Evolutionary conservation across 2,888 invertebrate genomes (phyloP).

Genomic region (Brachyptera risi): DNA sequence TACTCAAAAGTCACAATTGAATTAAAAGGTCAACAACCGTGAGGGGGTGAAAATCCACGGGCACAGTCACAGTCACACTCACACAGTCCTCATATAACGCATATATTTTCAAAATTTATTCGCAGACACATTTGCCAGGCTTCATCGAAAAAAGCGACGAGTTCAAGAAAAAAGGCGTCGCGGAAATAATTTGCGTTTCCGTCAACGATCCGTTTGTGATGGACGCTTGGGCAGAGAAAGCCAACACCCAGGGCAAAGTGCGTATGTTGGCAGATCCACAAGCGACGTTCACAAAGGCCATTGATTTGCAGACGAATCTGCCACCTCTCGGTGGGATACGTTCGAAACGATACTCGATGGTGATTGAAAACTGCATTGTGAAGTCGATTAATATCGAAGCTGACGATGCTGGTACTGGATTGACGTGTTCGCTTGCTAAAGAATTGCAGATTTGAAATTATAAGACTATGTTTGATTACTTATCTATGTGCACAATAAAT

Average conservation of each 20-base stretch:
- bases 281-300: slow-evolving; percentile 47
- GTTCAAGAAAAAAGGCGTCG: slow-evolving; percentile 46
- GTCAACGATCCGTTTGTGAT: slow-evolving; percentile 54
- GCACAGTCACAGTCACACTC: no score
- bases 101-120: no score
- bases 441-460: slow-evolving; percentile 42
- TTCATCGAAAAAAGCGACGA: slow-evolving; percentile 45
- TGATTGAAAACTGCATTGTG: slow-evolving; percentile 49
- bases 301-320: slow-evolving; percentile 46
- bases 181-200: slow-evolving; percentile 48
- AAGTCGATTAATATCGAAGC: slow-evolving; percentile 47
- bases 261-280: slow-evolving; percentile 49
- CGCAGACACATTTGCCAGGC: slow-evolving; percentile 49
- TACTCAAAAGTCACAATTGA: no score
- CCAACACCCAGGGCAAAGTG: slow-evolving; percentile 46
- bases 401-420: slow-evolving; percentile 64
- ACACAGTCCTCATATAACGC: no score
- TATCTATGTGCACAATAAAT: neutral
- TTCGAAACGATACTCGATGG: slow-evolving; percentile 49
- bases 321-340: slow-evolving; percentile 46
- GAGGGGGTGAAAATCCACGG: no score
- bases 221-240: slow-evolving; percentile 48
- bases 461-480: slow-evolving; percentile 36
- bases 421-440: slow-evolving; percentile 82
- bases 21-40: no score